Percentiles rank a stretch among this genome's conserved stretches.
phyloP scores from a whole-genome alignment of 2,113 vertebrate genomes.

The Lontra canadensis region DNA sequence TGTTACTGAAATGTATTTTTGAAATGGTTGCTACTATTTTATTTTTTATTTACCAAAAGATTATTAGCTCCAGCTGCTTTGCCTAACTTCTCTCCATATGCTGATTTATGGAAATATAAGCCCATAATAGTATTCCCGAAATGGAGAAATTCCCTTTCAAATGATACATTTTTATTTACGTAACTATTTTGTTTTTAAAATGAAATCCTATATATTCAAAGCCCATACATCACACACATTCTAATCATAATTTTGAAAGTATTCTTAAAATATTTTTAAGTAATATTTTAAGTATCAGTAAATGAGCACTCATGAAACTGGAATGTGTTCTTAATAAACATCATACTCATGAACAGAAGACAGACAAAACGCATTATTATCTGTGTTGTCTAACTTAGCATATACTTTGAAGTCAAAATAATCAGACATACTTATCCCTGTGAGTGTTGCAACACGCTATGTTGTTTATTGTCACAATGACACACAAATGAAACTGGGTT shows the following conservation, averaged over 20 bases:
- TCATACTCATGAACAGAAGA: not conserved
- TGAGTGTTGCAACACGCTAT: not conserved
- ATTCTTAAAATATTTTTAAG: not conserved
- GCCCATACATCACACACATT: not conserved
- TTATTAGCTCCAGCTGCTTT: not conserved
- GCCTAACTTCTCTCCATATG: not conserved
- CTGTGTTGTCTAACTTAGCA: not conserved
- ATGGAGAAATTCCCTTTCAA: not conserved
- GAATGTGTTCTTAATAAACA: not conserved
- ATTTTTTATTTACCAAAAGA: conserved; percentile 4
- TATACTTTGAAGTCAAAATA: conserved; percentile 23
- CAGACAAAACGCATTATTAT: not conserved
- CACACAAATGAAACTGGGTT: not conserved
- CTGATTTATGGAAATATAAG: not conserved
- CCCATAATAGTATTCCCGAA: not conserved
- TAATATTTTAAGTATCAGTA: conserved; percentile 28
- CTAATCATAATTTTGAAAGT: not conserved
- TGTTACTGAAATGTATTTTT: conserved; percentile 37
- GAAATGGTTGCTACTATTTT: not conserved
- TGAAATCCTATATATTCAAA: conserved; percentile 2
- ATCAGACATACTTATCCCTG: not conserved
- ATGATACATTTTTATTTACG: not conserved
- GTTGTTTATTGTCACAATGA: not conserved
- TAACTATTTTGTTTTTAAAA: not conserved
- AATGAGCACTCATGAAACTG: not conserved